Conservation (phyloP, 2,797 vertebrate genomes). For the Trichosurus vulpecula region DNA sequence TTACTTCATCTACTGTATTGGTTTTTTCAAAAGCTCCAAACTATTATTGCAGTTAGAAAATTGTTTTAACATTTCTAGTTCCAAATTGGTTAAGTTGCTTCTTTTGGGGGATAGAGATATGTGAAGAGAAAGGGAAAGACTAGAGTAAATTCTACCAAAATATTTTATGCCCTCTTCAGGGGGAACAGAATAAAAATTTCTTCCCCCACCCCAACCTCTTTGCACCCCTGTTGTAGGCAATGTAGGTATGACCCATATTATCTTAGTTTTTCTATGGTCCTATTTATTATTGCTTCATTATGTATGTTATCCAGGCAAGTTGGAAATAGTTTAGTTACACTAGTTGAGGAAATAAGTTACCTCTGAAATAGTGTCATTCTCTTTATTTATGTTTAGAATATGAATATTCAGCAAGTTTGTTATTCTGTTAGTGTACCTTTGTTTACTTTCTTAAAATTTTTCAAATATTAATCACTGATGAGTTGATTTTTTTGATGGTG, state of each 20-base stretch:
- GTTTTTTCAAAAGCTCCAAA: no score
- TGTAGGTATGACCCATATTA: fast-evolving
- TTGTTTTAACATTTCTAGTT: background rate
- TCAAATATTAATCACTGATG: background rate
- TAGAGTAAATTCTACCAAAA: background rate
- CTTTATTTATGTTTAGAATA: background rate
- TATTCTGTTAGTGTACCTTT: background rate
- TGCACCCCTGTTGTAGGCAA: background rate
- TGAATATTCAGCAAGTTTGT: background rate
- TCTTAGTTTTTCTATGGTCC: background rate
- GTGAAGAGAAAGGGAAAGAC: background rate
- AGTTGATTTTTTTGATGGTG: background rate
- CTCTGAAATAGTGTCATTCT: background rate
- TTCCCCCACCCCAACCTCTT: no score
- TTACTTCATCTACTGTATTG: no score
- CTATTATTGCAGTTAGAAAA: background rate
- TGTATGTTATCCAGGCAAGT: background rate
- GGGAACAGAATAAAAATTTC: background rate
- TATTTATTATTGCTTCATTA: background rate
- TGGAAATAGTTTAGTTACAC: background rate
- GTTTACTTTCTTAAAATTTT: constrained; percentile 15
- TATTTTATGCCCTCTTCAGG: background rate
- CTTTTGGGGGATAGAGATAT: background rate
- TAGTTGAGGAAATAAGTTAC: background rate
- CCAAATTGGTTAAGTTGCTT: background rate